Percentiles rank a stretch among this genome's conserved stretches.
Conservation (phyloP, 2,113 vertebrate species). For the Alethe diademata region DNA sequence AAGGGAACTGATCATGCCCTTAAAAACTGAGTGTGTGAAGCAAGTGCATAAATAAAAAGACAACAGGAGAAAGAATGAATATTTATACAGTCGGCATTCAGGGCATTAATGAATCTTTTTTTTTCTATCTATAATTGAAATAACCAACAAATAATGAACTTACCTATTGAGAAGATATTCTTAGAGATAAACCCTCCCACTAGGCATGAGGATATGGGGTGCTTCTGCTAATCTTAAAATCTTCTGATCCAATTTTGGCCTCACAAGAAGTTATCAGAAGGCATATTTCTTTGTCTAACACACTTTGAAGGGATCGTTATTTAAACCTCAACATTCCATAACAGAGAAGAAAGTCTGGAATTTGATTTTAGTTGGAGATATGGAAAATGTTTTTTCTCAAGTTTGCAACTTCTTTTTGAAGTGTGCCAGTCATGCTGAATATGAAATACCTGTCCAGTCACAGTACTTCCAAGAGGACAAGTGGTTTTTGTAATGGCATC, state of each 20-base stretch:
- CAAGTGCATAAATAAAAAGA: conserved; percentile 2
- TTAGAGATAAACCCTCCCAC: background rate
- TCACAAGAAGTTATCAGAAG: background rate
- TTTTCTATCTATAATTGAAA: background rate
- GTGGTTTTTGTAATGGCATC: background rate
- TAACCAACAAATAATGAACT: background rate
- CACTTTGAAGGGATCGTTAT: background rate
- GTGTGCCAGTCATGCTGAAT: background rate
- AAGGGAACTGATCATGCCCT: background rate
- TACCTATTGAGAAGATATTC: background rate
- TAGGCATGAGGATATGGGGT: background rate
- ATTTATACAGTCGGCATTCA: background rate
- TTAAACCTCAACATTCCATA: background rate
- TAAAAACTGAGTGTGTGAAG: conserved; percentile 1
- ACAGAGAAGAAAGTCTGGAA: background rate
- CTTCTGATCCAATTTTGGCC: background rate
- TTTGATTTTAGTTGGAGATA: background rate
- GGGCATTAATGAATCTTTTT: background rate
- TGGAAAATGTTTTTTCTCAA: background rate
- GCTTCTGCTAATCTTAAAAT: background rate
- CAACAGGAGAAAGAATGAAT: background rate
- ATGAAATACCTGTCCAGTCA: background rate
- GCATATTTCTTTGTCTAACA: background rate
- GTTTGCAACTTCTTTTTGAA: background rate
- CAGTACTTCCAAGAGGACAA: background rate